Evolutionary conservation across 2,888 invertebrate species (phyloP).

Genomic region (Glyphotaelius pellucidus): DNA sequence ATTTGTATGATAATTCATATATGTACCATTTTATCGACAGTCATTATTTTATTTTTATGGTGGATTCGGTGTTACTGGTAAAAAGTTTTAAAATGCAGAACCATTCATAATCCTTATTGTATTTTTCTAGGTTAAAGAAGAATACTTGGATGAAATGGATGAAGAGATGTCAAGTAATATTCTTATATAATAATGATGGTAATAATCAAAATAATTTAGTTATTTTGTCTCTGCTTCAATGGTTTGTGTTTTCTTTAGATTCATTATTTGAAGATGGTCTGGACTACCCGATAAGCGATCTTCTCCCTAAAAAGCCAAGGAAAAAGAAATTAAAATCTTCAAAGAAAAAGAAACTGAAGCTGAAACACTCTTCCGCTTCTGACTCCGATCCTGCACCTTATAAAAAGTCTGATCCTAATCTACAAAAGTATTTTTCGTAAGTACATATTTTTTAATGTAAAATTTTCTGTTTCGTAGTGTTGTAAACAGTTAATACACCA

Average conservation of each 20-base stretch:
- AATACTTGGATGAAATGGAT: conserved; percentile 72
- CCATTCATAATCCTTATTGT: conserved; percentile 58
- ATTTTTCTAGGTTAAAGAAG: conserved; percentile 73
- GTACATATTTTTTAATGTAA: conserved; percentile 55
- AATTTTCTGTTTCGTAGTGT: not conserved
- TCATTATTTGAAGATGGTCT: conserved; percentile 59
- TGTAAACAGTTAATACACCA: not conserved
- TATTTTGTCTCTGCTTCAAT: not conserved
- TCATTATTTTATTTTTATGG: too few species aligned
- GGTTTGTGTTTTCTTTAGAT: conserved; percentile 45
- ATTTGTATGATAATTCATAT: too few species aligned
- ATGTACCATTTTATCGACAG: too few species aligned
- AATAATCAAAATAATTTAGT: not conserved
- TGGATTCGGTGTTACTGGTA: too few species aligned
- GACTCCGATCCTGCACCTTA: conserved; percentile 32
- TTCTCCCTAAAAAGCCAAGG: conserved; percentile 66
- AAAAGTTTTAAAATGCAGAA: too few species aligned
- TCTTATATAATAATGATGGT: not conserved
- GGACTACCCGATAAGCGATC: conserved; percentile 58
- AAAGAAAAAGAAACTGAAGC: conserved; percentile 68
- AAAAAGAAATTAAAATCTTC: conserved; percentile 69
- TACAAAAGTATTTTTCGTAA: conserved; percentile 72
- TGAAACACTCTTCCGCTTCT: conserved; percentile 68
- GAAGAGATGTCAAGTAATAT: conserved; percentile 72
- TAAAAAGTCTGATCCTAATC: conserved; percentile 71